Percentiles rank a stretch among this genome's conserved stretches.
phyloP scores from a whole-genome alignment of 2,797 vertebrate species.

The Rhabdophis nuchalis region DNA sequence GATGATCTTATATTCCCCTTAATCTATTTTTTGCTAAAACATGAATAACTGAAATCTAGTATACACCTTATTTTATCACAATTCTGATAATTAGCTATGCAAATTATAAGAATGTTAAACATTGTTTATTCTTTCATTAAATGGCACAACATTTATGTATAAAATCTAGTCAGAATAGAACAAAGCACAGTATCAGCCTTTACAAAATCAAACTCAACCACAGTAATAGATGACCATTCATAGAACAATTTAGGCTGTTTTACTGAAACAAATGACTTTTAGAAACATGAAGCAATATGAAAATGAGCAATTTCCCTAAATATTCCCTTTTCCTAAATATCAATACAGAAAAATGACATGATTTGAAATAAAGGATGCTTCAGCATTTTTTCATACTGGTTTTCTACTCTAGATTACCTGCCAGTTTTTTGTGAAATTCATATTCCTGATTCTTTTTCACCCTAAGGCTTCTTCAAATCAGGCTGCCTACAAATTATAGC shows the following conservation, averaged over 20 bases:
- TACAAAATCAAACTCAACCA: not conserved
- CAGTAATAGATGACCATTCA: not conserved
- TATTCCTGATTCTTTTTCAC: not conserved
- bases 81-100: not conserved
- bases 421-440: not conserved
- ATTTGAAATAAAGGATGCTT: not conserved
- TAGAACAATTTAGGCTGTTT: not conserved
- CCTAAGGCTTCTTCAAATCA: not conserved
- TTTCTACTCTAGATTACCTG: not conserved
- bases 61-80: not conserved
- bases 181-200: not conserved
- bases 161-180: conserved; percentile 10
- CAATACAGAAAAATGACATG: not conserved
- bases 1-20: not conserved
- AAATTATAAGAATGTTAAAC: not conserved
- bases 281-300: not conserved
- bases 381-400: not conserved
- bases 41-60: not conserved
- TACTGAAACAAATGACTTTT: not conserved
- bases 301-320: not conserved
- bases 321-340: not conserved
- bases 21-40: not conserved
- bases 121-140: conserved; percentile 16
- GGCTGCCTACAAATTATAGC: not conserved
- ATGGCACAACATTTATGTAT: conserved; percentile 16